Percentiles rank a stretch among this genome's conserved stretches.
Conservation (phyloP, 2,888 invertebrate genomes). For the Drosophila phalerata region DNA sequence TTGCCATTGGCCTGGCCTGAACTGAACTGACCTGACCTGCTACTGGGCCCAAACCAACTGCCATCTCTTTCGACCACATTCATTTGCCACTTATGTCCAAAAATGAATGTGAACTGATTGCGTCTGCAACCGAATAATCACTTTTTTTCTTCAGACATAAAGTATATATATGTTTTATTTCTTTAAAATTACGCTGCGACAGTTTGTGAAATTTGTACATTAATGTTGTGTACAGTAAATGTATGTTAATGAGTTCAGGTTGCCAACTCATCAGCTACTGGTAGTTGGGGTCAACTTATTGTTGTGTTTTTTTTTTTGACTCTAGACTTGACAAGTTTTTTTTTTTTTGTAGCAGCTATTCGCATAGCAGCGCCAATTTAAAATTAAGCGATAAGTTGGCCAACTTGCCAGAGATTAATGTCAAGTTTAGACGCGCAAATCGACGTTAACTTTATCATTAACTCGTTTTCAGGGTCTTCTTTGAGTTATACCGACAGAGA, state of each 20-base stretch:
- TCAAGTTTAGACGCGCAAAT: slow-evolving; percentile 37
- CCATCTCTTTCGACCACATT: slow-evolving; percentile 11
- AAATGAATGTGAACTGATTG: slow-evolving; percentile 54
- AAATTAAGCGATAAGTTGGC: slow-evolving; percentile 43
- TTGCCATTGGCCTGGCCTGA: slow-evolving; percentile 24
- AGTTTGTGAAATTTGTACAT: slow-evolving; percentile 55
- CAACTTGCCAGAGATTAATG: slow-evolving; percentile 45
- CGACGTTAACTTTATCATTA: slow-evolving; percentile 8
- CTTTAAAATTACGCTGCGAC: slow-evolving; percentile 19
- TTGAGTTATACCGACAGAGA: background rate
- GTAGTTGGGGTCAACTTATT: slow-evolving; percentile 15
- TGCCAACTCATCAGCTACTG: slow-evolving; percentile 14
- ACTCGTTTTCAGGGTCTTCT: slow-evolving; percentile 2
- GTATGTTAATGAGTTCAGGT: slow-evolving; percentile 35
- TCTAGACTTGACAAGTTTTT: slow-evolving; percentile 4
- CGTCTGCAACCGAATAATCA: slow-evolving; percentile 19
- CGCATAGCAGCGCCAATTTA: slow-evolving; percentile 17
- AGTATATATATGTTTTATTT: slow-evolving; percentile 14
- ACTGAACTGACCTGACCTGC: too few species aligned
- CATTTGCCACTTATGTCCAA: slow-evolving; percentile 21
- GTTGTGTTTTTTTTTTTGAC: background rate
- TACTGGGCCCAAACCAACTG: background rate
- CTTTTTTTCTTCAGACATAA: background rate
- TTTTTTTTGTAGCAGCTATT: slow-evolving; percentile 13
- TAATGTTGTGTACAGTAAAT: slow-evolving; percentile 38